Percentiles rank a stretch among this genome's conserved stretches.
These are phyloP conservation scores for Barbus barbus DNA, from an alignment of 2,113 vertebrate genomes.

Conservation along the genomic window DNA sequence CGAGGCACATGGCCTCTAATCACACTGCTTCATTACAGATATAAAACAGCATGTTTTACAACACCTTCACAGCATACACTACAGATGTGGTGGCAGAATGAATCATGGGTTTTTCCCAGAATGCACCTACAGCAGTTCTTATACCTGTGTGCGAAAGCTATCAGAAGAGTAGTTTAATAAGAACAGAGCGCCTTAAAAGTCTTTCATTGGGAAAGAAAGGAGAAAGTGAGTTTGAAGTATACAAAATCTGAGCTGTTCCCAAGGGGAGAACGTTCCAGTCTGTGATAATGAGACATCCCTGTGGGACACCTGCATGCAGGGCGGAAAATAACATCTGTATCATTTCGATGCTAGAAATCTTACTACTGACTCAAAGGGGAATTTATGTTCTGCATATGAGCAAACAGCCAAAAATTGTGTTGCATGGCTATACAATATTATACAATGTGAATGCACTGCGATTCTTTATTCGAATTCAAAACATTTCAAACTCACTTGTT, in stretches of 20 bases:
- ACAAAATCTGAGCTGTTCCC: not conserved
- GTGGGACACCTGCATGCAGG: constrained; percentile 33
- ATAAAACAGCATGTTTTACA: constrained; percentile 38
- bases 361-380: not conserved
- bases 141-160: not conserved
- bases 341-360: constrained; percentile 40
- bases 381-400: not conserved
- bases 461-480: not conserved
- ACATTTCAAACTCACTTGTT: no score
- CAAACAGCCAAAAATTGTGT: not conserved
- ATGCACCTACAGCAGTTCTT: not conserved
- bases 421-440: not conserved
- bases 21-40: not conserved
- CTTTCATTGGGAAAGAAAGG: not conserved
- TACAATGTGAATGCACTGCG: not conserved
- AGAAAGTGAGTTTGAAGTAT: constrained; percentile 8
- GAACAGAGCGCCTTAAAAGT: not conserved
- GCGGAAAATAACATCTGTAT: constrained; percentile 44
- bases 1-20: constrained; percentile 23
- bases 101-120: not conserved
- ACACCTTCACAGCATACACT: not conserved
- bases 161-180: not conserved
- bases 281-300: constrained; percentile 44
- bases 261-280: constrained; percentile 27
- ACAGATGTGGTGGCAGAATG: not conserved